A percentile compares a stretch with the other conserved stretches of the same genome.
phyloP scores from a whole-genome alignment of 2,888 invertebrate genomes.

The Geophilus truncorum region DNA sequence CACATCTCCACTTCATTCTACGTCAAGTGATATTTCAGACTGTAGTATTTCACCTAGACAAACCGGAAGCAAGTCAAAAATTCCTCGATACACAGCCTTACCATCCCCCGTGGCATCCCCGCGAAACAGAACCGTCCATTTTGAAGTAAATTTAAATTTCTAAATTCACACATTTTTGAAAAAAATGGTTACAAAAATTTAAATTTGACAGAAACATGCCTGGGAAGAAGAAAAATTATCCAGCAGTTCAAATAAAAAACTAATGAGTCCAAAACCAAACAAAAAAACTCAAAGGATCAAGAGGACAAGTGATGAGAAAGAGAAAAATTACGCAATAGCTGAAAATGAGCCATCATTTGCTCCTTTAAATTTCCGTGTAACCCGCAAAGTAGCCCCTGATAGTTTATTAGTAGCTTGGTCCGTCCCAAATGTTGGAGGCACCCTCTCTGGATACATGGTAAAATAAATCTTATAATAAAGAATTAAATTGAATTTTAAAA shows the following conservation, averaged over 20 bases:
- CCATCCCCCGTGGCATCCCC: constrained; percentile 21
- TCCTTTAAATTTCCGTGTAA: constrained; percentile 41
- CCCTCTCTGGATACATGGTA: constrained; percentile 41
- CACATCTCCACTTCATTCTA: background rate
- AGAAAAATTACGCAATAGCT: constrained; percentile 37
- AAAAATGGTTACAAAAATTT: background rate
- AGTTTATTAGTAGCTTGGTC: constrained; percentile 43
- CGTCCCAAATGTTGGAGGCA: constrained; percentile 38
- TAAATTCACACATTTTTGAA: background rate
- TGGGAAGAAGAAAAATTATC: background rate
- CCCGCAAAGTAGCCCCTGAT: constrained; percentile 42
- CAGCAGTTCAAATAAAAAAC: background rate
- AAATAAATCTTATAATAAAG: background rate
- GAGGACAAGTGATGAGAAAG: constrained; percentile 37
- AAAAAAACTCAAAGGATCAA: constrained; percentile 38
- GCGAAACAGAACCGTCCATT: background rate
- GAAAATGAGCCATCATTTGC: constrained; percentile 28
- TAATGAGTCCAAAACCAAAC: constrained; percentile 34
- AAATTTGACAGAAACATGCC: background rate
- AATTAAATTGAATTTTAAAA: background rate
- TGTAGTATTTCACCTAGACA: background rate
- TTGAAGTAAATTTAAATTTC: background rate
- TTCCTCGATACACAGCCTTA: constrained; percentile 20
- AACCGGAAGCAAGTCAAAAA: background rate
- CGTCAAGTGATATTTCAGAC: background rate